Base-by-base conservation (phyloP, 2,888 invertebrate genomes). In the Drosophila acutilabella region DNA sequence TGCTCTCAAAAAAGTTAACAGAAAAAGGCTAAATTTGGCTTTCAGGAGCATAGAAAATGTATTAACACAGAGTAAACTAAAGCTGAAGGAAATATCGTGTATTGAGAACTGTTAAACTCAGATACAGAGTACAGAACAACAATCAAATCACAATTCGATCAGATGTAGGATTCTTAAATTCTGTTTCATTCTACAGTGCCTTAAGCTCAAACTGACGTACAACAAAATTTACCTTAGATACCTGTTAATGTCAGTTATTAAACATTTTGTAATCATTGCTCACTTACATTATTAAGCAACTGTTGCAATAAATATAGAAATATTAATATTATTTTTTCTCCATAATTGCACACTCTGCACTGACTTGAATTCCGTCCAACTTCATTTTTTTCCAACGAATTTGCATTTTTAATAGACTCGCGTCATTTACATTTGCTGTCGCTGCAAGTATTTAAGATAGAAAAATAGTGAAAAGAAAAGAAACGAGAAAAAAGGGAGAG, bases 341-440 rank as follows among this genome's bases (percentile, higher is more conserved):
- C 14, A 57, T 38, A 45, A 47, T 47, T 57, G 57, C 38, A 4
- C 45, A 26, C 8, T 57, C 36, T 2, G 16, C 20, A 2, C 11
- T 20, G 11, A 45, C 7, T 23, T 20, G n/a, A 18, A 13, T 20
- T 14, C 13, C n/a, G 44, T 20, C 4, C 10, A 56, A 23, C 23
- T 23, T 23, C 20, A 3, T 45, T 56, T 56, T 56, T 11, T 11
- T 23, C 7, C 36, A 36, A n/a, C 36, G 6, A 33, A 66, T 51
- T 50, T 54, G 36, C 45, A 38, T 48, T 70, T 71, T 52, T 75
- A 68, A 80, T 70, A 66, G 64, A 65, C 58, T 61, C 16, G 54
- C 77, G 62, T 64, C 69, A 68, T 69, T 79, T 81, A 51, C 60
- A 76, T 71, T 77, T 66, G 78, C 71, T 54, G 51, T 45, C 64